Evolutionary conservation across 1,140 invertebrate species (phyloP), one percentile per base, ranked within the genome.

Genomic region (Triops longicaudatus): DNA sequence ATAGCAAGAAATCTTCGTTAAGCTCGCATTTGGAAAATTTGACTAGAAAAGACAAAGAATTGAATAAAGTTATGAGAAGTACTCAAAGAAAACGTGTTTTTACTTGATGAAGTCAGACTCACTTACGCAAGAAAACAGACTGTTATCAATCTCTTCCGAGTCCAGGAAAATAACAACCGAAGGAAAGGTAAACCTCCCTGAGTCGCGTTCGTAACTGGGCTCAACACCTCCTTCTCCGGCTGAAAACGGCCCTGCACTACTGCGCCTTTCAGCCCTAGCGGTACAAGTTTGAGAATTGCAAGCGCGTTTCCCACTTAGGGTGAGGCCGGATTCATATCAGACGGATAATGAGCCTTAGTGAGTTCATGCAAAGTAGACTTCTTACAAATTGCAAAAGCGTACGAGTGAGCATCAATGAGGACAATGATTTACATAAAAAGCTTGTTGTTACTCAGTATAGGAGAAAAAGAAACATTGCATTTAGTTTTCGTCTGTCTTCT

Each of bases 141-240:
- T 63, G 50, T 63, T 63, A 63, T 63, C 50, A 22, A 63, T n/a
- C 22, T 22, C 22, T 63, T 63, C 14, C 50, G 22, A 63, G n/a
- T 63, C 50, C 50, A 3, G 50, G 50, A 63, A 63, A 63, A 63
- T 63, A 63, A 63, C 50, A 63, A 63, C n/a, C 17, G 17, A 17
- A 63, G 50, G 50, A 63, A 37, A 63, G 50, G 50, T 63, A 63
- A 63, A 63, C 50, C 50, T 63, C n/a, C 50, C 50, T 63, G 50
- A 22, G 22, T 22, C 17, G 50, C 22, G 50, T 63, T 63, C n/a
- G 50, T 0, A 63, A 63, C 7, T 17, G n/a, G 50, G 50, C n/a
- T 63, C 31, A 37, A 14, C 22, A n/a, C 22, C 2, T 22, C 14
- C 50, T n/a, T 22, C 14, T 14, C 3, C 4, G 6, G 3, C 1